These are phyloP conservation scores for Benthosema pterotum DNA, from an alignment of 2,797 vertebrate genomes.

Conservation along the genomic window DNA sequence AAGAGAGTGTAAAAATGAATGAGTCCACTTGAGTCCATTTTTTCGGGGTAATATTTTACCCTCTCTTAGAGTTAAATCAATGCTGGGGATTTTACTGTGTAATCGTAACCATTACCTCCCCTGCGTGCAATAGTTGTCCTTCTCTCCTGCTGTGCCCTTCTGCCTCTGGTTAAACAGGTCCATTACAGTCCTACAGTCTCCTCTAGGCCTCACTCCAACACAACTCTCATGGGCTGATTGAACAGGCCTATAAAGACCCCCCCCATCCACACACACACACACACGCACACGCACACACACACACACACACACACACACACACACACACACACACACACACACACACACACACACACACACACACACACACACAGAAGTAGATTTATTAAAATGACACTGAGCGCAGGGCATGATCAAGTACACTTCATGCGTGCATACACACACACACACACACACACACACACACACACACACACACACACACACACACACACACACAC, in stretches of 20 bases:
- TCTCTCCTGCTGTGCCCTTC: constrained; percentile 15
- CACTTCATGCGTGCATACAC: constrained; percentile 17
- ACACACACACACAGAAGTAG: not conserved
- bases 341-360: not conserved
- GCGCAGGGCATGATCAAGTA: too few species aligned
- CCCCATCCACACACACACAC: too few species aligned
- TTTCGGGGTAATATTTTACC: too few species aligned
- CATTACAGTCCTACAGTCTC: constrained; percentile 30
- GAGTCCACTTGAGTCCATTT: too few species aligned
- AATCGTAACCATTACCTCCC: constrained; percentile 28
- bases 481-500: not conserved
- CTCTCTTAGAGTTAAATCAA: too few species aligned
- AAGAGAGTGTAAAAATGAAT: too few species aligned
- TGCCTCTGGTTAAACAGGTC: constrained; percentile 31
- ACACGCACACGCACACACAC: too few species aligned
- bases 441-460: constrained; percentile 14
- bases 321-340: too few species aligned
- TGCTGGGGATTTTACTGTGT: not conserved
- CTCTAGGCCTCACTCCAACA: constrained; percentile 31
- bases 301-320: too few species aligned
- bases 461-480: not conserved
- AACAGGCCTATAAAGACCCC: too few species aligned
- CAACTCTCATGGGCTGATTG: constrained; percentile 46
- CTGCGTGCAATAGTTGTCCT: constrained; percentile 7
- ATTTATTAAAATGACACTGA: too few species aligned